Percentiles rank a stretch among this genome's conserved stretches.
Evolutionary conservation across 2,888 invertebrate genomes (phyloP).

Genomic region (Hypena proboscidalis): DNA sequence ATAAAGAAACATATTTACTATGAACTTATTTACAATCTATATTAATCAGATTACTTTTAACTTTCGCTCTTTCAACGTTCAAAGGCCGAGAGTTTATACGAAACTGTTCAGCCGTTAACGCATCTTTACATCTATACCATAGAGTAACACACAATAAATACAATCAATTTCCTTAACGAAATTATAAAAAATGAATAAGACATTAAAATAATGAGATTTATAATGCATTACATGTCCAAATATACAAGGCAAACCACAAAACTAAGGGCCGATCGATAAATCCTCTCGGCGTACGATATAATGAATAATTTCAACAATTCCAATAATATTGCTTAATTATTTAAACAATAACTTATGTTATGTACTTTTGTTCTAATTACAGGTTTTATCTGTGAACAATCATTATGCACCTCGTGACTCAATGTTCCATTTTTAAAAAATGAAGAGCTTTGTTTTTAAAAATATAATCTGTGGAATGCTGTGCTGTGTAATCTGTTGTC

Average conservation of each 20-base stretch:
- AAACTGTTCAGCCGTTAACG: slow-evolving; percentile 35
- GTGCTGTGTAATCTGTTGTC: slow-evolving; percentile 52
- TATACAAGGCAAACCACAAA: slow-evolving; percentile 49
- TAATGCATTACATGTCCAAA: slow-evolving; percentile 40
- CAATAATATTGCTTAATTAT: slow-evolving; percentile 64
- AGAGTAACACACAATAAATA: slow-evolving; percentile 56
- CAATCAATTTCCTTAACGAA: slow-evolving; percentile 50
- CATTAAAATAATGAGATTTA: slow-evolving; percentile 59
- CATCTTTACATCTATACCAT: slow-evolving; percentile 41
- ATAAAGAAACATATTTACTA: slow-evolving; percentile 45
- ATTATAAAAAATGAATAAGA: slow-evolving; percentile 45
- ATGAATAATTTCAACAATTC: slow-evolving; percentile 56
- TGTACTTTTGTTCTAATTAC: slow-evolving; percentile 40
- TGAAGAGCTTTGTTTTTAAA: slow-evolving; percentile 47
- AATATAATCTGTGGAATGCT: slow-evolving; percentile 74
- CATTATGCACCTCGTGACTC: slow-evolving; percentile 39
- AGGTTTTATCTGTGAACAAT: slow-evolving; percentile 26
- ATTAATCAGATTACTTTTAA: slow-evolving; percentile 45
- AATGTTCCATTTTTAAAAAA: slow-evolving; percentile 48
- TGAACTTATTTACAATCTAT: slow-evolving; percentile 48
- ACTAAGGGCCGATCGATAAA: slow-evolving; percentile 22
- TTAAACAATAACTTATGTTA: slow-evolving; percentile 39
- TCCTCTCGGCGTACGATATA: slow-evolving; percentile 27
- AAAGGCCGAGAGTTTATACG: slow-evolving; percentile 32
- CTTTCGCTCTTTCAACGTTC: slow-evolving; percentile 38